Base-by-base conservation (phyloP, 2,113 vertebrate species). In the Rhipidura dahli region DNA sequence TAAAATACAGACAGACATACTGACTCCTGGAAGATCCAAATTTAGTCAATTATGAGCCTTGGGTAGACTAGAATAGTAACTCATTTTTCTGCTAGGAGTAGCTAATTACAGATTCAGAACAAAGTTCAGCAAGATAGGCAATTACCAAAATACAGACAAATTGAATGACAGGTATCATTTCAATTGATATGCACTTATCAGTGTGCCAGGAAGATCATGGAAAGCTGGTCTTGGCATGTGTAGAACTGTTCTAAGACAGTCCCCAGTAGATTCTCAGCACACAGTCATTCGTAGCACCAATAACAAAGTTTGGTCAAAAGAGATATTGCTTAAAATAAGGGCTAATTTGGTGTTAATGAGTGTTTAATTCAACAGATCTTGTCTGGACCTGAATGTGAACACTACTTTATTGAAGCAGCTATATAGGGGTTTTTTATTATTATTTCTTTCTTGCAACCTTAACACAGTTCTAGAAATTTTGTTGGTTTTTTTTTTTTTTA, bases 131-230 rank as follows among this genome's bases (percentile, higher is more conserved):
- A 94, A 92, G 71, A 73, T 66, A 69, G 70, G 69, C 75, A 73
- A 92, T 76, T 97, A 86, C 60, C 84, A 84, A 85, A 96, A 88
- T 16, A 33, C 79, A 94, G 96, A 94, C 50, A 95, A 93, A 93
- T 33, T 73, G 84, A 86, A 83, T 83, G 89, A 60, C 86, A 94
- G 87, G 70, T 79, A 47, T 72, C 50, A 80, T 87, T 89, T 73
- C 83, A 73, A 69, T 85, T 24, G 20, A 53, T 94, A 66, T 1
- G 14, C 45, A 81, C 80, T 40, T 59, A 35, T 27, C 45, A 87
- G 65, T 66, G 27, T 20, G 23, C 40, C 69, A 66, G 39, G 39
- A 81, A 82, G n/a, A 42, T 59, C 57, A n/a, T 31, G 56, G 66
- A 47, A 85, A 87, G 42, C 53, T 78, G 54, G 3, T 51, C 44